Evolutionary conservation across 2,113 vertebrate species (phyloP), one percentile per base, ranked within the genome.

Genomic region (Sorex araneus): DNA sequence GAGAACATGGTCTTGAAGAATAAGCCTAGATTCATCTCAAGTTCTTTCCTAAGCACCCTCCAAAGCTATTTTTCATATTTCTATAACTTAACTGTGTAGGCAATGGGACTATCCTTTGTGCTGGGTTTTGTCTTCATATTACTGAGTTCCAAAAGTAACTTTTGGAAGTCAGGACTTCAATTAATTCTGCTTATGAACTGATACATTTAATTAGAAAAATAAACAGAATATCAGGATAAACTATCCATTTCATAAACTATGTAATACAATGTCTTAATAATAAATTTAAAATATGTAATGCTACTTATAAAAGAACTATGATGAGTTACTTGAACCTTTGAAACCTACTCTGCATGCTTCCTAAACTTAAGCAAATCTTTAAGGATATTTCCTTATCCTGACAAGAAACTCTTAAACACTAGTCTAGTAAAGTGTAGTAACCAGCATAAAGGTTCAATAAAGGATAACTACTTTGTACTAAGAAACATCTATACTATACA

Each of bases 51-150:
- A 4, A 25, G 74, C 73, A 60, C 3, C 3, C 13, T 25, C 28
- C 43, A 66, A 94, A 81, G 63, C 73, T 94, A 92, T 84, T 76
- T 91, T 87, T 81, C 60, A 75, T 34, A 69, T 84, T 70, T 94
- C 27, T 93, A 16, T 84, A 60, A 80, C n/a, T 76, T 94, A 78
- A 73, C 50, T 89, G 7, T 23, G 86, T 40, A 94, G 74, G 77
- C 73, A 89, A 50, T 80, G 36, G 66, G 50, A 89, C 47, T 78
- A 80, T 9, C 69, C n/a, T 87, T 16, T 87, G 73, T 77, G 63
- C 69, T 45, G 63, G 57, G 45, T 84, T 87, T 91, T 28, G 69
- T 63, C 19, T 64, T 71, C 70, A 64, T 60, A 92, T 64, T 85
- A 91, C 1, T 83, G 57, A 30, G 60, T 91, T 94, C 66, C 71